These are phyloP conservation scores for Parotocinclus haroldoi DNA, from an alignment of 2,797 vertebrate species.

Conservation along the genomic window DNA sequence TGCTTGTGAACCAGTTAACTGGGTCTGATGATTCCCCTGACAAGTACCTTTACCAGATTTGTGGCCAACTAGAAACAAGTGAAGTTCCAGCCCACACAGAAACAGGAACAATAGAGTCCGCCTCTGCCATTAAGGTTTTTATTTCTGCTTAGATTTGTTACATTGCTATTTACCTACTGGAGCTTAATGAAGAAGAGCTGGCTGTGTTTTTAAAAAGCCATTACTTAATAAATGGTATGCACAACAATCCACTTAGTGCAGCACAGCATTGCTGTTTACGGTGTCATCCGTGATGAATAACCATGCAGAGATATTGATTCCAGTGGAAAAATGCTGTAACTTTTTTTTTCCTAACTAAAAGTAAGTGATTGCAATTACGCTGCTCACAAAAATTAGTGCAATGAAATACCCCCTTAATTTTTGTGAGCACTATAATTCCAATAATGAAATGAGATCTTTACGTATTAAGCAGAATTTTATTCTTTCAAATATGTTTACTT, in stretches of 20 bases:
- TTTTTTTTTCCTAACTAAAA: conserved; percentile 21
- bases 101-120: too few relatives aligned
- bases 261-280: conserved; percentile 16
- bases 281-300: conserved; percentile 32
- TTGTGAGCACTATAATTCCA: too few relatives aligned
- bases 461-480: conserved; percentile 21
- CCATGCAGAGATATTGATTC: conserved; percentile 24
- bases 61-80: too few relatives aligned
- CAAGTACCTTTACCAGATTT: too few relatives aligned
- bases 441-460: conserved; percentile 30
- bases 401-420: too few relatives aligned
- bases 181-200: background rate
- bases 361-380: conserved; percentile 38
- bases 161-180: background rate
- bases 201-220: conserved; percentile 15
- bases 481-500: conserved; percentile 15
- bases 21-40: too few relatives aligned
- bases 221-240: conserved; percentile 40
- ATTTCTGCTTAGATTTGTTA: too few relatives aligned
- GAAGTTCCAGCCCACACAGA: too few relatives aligned
- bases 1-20: too few relatives aligned
- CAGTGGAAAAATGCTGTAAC: conserved; percentile 7
- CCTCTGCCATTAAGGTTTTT: too few relatives aligned
- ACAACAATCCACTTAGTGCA: conserved; percentile 42
- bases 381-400: too few relatives aligned